Base-by-base conservation (phyloP, 23 tunicate species). In the Ascidia mentula region DNA sequence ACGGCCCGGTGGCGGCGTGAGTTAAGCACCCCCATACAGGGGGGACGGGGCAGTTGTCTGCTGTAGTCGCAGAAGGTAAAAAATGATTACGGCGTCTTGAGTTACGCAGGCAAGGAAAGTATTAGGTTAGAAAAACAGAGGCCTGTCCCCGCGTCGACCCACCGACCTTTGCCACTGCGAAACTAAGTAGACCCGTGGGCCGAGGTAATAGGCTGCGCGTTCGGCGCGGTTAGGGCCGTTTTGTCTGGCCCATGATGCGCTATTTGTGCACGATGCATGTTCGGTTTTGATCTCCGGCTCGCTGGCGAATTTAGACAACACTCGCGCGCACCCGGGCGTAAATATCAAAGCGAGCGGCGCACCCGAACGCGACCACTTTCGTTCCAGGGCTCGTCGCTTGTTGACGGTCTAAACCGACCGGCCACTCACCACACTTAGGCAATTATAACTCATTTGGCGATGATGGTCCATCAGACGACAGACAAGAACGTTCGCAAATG, bases 221-320 rank as follows among this genome's bases (percentile, higher is more conserved):
- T 53, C n/a, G 65, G 24, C 4, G 65, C 65, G 24, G 65, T 53
- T 53, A 53, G 28, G 65, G 13, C 28, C 65, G 65, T 53, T 53
- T 53, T 53, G 65, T 53, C 65, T 53, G 65, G 65, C 28, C 65
- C 4, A 28, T 26, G 65, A 28, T 28, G 7, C 65, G 13, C 65
- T 53, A 28, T 53, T 53, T 53, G 65, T 53, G 65, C 65, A 26
- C 65, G 24, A 20, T 53, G 65, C 65, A 53, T 53, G 65, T 53
- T 53, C 13, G 22, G 38, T 61, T 73, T 82, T 82, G 86, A 82
- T 82, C 86, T 82, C 28, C 69, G 36, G 18, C 40, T 32, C 74
- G 46, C 46, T 45, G 73, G 73, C 77, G 13, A 82, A 82, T 82
- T 82, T 73, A 82, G 72, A 72, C 79, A 82, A 82, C 86, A 82